Evolutionary conservation across 2,888 invertebrate genomes (phyloP), one percentile per base, ranked within the genome.

Genomic region (Drosophila nr. perissopoda): DNA sequence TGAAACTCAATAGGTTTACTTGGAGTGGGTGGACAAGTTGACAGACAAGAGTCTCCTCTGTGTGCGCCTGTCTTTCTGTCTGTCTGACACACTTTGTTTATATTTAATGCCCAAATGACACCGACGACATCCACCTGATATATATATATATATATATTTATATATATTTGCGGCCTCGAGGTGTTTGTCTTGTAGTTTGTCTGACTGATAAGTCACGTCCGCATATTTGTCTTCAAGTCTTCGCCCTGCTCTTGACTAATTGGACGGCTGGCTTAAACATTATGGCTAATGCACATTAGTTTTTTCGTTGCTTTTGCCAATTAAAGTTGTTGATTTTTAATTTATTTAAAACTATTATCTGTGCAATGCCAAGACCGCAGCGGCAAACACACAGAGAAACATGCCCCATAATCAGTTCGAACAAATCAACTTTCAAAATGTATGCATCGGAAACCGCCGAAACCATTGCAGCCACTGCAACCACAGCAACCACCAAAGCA

Each of bases 381-480:
- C 87, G 81, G 73, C 76, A 68, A 80, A 75, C 83, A 38, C 49
- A 27, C 27, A 62, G 66, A 59, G 36, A 48, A 70, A 64, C 79
- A 70, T 75, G 77, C 70, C 13, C 73, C 85, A 84, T 72, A 89
- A 87, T 85, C 89, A 87, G 82, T 76, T 82, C 70, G 74, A 78
- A 84, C 82, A 84, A 85, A 89, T 89, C 89, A 85, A 85, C 85
- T 87, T 89, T 89, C 84, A 63, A 84, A 89, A 82, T 38, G 38
- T 65, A 66, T 40, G 27, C 69, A 62, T 18, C 48, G 54, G 51
- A 65, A 72, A 78, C 77, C 79, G 29, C 61, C 64, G 56, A 58
- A 78, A 64, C 71, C 65, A 34, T 13, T 27, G 63, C 40, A 62
- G 77, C 83, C 79, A 56, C 36, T 63, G 62, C 66, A 82, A 75